These are phyloP conservation scores for Trachurus trachurus DNA, from an alignment of 2,797 vertebrate species.

Conservation along the genomic window DNA sequence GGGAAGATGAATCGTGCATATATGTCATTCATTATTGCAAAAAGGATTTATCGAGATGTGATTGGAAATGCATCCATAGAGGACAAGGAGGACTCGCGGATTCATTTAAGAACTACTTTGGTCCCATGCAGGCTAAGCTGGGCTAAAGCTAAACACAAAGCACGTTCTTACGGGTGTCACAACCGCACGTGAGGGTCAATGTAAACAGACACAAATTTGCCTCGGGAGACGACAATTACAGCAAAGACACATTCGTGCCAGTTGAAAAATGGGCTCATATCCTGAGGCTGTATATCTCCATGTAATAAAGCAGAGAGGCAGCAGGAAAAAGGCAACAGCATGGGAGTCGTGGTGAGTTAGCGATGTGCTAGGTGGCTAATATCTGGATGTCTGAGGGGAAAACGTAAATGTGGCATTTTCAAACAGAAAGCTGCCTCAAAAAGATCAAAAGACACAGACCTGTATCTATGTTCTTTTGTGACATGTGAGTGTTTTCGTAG, in stretches of 20 bases:
- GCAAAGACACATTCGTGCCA: neutral
- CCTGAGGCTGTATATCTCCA: neutral
- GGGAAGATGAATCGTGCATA: slow-evolving; percentile 63
- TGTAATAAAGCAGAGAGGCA: neutral
- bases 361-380: neutral
- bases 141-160: neutral
- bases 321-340: neutral
- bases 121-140: neutral
- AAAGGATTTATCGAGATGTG: slow-evolving; percentile 68
- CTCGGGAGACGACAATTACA: neutral
- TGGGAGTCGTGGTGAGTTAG: neutral
- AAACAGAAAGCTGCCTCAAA: too few species aligned
- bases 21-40: slow-evolving; percentile 73
- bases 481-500: too few species aligned
- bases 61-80: slow-evolving; percentile 56
- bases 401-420: neutral
- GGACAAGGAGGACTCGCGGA: slow-evolving; percentile 67
- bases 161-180: too few species aligned
- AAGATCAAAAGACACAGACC: too few species aligned
- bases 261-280: neutral
- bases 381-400: neutral
- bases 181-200: neutral
- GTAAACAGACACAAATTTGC: neutral
- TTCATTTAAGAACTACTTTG: slow-evolving; percentile 20
- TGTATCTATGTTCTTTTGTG: too few species aligned